phyloP scores from a whole-genome alignment of 2,888 invertebrate species.

The Drosophila eohydei region DNA sequence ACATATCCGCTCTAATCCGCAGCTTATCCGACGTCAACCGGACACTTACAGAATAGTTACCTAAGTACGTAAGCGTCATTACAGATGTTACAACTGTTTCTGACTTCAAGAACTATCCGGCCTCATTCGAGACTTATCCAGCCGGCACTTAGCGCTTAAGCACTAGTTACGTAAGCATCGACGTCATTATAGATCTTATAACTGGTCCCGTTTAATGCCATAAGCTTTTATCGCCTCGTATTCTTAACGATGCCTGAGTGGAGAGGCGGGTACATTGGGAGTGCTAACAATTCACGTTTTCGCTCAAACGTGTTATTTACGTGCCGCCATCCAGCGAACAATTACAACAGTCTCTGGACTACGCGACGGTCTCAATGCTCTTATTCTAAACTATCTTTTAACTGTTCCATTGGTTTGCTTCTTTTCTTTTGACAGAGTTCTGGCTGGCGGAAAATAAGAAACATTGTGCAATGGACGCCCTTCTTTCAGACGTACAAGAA shows the following conservation, averaged over 20 bases:
- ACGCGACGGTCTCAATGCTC: slow-evolving; percentile 15
- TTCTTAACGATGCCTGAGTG: slow-evolving; percentile 24
- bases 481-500: slow-evolving; percentile 99
- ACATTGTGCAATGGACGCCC: slow-evolving; percentile 98
- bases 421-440: slow-evolving; percentile 88
- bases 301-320: slow-evolving; percentile 15
- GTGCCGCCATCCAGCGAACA: slow-evolving; percentile 18
- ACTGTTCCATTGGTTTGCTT: background rate
- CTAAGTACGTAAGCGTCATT: background rate
- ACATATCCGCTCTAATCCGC: background rate
- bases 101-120: background rate
- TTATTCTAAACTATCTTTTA: background rate
- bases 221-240: slow-evolving; percentile 37
- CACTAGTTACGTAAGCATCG: slow-evolving; percentile 22
- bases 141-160: background rate
- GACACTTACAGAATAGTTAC: background rate
- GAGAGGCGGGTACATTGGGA: slow-evolving; percentile 10
- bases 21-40: background rate
- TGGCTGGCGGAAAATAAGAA: slow-evolving; percentile 96
- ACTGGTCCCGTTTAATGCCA: slow-evolving; percentile 22
- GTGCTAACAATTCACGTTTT: slow-evolving; percentile 19
- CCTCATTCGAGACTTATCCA: slow-evolving; percentile 14
- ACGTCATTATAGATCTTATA: slow-evolving; percentile 29
- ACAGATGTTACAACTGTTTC: background rate
- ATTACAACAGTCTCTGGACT: slow-evolving; percentile 11